Evolutionary conservation across 2,888 invertebrate species (phyloP), one percentile per base, ranked within the genome.

Genomic region (Platypus cylindrus): DNA sequence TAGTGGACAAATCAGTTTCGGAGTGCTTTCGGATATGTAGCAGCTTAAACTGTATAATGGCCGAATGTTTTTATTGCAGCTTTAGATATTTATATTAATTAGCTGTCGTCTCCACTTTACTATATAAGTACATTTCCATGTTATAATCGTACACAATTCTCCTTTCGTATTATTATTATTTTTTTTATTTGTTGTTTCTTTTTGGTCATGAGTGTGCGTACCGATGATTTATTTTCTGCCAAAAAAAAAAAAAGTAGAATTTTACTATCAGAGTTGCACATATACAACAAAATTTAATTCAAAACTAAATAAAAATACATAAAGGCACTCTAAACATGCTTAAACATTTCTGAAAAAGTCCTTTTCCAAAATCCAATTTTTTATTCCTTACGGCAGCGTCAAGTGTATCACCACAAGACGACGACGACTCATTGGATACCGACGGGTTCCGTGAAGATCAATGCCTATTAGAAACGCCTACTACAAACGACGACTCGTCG

Each of bases 351-450:
- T 15, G 13, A 15, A 14, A 8, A 7, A 12, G 8, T 25, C 12
- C 8, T 15, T 17, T 36, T 34, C 36, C 34, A 29, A 34, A n/a
- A n/a, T n/a, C 30, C 38, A 31, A 32, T 42, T 38, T 40, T 44
- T 47, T 49, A 41, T 48, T 52, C 51, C 51, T 47, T 52, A 48
- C 54, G 53, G 48, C 53, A 54, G 52, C 48, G 40, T 37, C 44
- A 35, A 61, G 61, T 48, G 65, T 63, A 46, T 66, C 67, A 42
- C 66, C 67, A 37, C 66, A 66, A 54, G 67, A 67, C 49, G 67
- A 67, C 56, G 68, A 67, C 51, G 68, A 68, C 49, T 67, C 66
- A 31, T 56, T 67, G 60, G 67, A 67, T 49, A 65, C 66, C 30
- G 67, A 68, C 51, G 67, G 66, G 49, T 68, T 66, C 52, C 64